These are phyloP conservation scores for Tor tambroides DNA, from an alignment of 2,113 vertebrate species.

Conservation along the genomic window DNA sequence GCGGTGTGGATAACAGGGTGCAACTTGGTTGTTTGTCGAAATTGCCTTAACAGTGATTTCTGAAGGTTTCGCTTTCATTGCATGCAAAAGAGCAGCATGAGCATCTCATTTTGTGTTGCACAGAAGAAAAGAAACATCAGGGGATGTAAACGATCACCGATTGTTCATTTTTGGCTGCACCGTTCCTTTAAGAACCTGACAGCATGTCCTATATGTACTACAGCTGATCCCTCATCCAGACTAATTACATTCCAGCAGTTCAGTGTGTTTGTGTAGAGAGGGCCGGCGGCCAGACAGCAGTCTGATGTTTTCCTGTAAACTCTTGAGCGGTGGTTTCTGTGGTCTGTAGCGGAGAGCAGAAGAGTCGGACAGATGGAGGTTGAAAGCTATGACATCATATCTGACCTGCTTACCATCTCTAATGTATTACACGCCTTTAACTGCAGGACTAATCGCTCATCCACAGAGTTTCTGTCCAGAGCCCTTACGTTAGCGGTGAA, in stretches of 20 bases:
- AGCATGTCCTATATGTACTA: background rate
- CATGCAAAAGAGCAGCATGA: background rate
- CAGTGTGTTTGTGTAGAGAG: background rate
- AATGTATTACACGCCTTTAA: constrained; percentile 4
- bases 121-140: background rate
- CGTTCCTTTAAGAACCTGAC: background rate
- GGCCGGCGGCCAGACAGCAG: background rate
- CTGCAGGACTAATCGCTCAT: background rate
- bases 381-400: constrained; percentile 24
- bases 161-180: background rate
- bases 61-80: background rate
- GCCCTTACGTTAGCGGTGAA: background rate
- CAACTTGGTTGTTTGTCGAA: background rate
- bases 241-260: background rate
- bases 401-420: constrained; percentile 17
- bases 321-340: constrained; percentile 24
- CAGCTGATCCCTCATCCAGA: background rate
- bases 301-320: constrained; percentile 25
- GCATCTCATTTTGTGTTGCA: background rate
- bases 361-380: constrained; percentile 1
- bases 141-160: background rate
- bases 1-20: background rate
- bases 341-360: background rate
- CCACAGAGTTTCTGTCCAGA: background rate
- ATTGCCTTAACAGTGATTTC: background rate